phyloP scores from a whole-genome alignment of 2,888 invertebrate genomes.

The Serrognathus titanus region DNA sequence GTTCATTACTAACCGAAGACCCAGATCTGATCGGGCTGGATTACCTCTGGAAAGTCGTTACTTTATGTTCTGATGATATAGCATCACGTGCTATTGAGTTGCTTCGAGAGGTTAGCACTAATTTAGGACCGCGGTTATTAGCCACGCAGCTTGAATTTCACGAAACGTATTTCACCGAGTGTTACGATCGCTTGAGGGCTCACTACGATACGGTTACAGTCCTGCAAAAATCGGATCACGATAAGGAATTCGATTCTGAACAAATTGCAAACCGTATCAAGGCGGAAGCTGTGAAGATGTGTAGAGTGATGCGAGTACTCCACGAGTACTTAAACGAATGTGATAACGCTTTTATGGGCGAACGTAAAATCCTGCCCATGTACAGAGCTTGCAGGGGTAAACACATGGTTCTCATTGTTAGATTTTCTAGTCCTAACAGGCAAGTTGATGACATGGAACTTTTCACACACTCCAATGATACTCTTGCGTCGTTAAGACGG shows the following conservation, averaged over 20 bases:
- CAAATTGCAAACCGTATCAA: constrained; percentile 53
- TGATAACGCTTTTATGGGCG: constrained; percentile 83
- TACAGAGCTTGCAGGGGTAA: constrained; percentile 88
- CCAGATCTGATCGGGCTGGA: constrained; percentile 93
- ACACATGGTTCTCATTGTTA: constrained; percentile 79
- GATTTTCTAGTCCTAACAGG: constrained; percentile 71
- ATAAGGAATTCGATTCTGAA: constrained; percentile 49
- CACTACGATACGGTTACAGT: constrained; percentile 79
- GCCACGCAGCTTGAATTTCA: constrained; percentile 79
- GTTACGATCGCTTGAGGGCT: constrained; percentile 83
- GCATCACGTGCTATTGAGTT: constrained; percentile 89
- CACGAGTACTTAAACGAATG: constrained; percentile 95
- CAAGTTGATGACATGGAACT: constrained; percentile 90
- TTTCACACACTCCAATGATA: constrained; percentile 92
- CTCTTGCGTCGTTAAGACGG: constrained; percentile 79
- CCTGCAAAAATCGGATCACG: constrained; percentile 55
- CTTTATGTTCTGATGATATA: constrained; percentile 88
- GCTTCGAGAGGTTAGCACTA: constrained; percentile 89
- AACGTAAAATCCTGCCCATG: constrained; percentile 84
- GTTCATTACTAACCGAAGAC: constrained; percentile 86
- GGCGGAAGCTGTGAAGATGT: constrained; percentile 80
- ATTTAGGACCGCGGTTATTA: constrained; percentile 82
- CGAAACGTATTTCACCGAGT: constrained; percentile 87
- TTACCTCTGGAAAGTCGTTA: constrained; percentile 85
- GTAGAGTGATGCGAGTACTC: constrained; percentile 88